phyloP scores from a whole-genome alignment of 1,140 invertebrate genomes.

The Ostrea edulis region DNA sequence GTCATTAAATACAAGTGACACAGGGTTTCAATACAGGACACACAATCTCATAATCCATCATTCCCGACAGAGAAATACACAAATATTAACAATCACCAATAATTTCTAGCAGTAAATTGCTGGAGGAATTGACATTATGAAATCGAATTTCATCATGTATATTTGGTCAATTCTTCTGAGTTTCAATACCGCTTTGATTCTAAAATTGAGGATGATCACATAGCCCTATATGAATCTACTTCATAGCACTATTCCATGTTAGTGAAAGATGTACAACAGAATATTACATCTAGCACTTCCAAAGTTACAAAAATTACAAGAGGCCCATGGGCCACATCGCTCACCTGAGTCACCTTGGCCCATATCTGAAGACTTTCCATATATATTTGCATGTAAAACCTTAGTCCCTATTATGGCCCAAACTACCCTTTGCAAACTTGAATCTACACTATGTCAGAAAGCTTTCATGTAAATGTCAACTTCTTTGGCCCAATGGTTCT shows the following conservation, averaged over 20 bases:
- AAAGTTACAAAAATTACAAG: neutral
- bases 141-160: neutral
- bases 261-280: neutral
- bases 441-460: too few relatives aligned
- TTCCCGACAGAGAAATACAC: neutral
- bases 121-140: neutral
- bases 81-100: neutral
- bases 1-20: neutral
- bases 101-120: neutral
- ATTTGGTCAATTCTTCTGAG: neutral
- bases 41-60: neutral
- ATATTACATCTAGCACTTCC: neutral
- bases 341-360: too few relatives aligned
- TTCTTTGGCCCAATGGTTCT: too few relatives aligned
- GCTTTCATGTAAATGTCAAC: too few relatives aligned
- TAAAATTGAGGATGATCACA: neutral
- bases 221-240: neutral
- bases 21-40: neutral
- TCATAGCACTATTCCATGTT: neutral
- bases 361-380: too few relatives aligned
- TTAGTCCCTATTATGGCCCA: too few relatives aligned
- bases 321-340: too few relatives aligned
- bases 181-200: neutral
- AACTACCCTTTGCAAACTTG: too few relatives aligned
- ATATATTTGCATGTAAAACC: too few relatives aligned